These are phyloP conservation scores for Lasioglossum baleicum DNA, from an alignment of 1,140 invertebrate species.

Conservation along the genomic window DNA sequence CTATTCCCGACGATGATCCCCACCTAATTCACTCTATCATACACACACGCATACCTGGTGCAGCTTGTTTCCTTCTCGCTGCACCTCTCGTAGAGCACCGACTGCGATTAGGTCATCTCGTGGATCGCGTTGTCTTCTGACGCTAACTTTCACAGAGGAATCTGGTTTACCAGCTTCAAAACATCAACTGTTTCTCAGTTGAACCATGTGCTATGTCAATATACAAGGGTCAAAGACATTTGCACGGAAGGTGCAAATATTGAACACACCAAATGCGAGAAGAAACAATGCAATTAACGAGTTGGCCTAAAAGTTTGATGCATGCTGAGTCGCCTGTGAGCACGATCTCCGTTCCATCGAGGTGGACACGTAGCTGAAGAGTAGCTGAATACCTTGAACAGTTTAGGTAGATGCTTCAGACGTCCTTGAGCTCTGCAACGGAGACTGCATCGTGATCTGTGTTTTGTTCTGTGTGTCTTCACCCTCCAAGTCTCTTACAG, in stretches of 20 bases:
- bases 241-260: no score
- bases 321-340: neutral
- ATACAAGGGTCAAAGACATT: no score
- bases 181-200: no score
- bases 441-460: slow-evolving; percentile 32
- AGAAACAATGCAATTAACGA: no score
- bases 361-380: neutral
- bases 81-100: slow-evolving; percentile 5
- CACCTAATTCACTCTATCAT: neutral
- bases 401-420: slow-evolving; percentile 1
- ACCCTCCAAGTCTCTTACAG: neutral
- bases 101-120: neutral
- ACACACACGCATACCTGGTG: neutral
- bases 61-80: neutral
- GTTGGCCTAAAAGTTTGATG: neutral
- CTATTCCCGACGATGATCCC: neutral
- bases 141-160: no score
- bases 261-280: no score
- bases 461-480: slow-evolving; percentile 17
- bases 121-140: no score
- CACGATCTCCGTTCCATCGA: slow-evolving; percentile 6
- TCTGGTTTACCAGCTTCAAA: no score
- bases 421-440: neutral
- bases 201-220: no score
- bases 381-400: neutral